Conservation (phyloP, 2,113 vertebrate genomes). For the Vanacampus margaritifer region DNA sequence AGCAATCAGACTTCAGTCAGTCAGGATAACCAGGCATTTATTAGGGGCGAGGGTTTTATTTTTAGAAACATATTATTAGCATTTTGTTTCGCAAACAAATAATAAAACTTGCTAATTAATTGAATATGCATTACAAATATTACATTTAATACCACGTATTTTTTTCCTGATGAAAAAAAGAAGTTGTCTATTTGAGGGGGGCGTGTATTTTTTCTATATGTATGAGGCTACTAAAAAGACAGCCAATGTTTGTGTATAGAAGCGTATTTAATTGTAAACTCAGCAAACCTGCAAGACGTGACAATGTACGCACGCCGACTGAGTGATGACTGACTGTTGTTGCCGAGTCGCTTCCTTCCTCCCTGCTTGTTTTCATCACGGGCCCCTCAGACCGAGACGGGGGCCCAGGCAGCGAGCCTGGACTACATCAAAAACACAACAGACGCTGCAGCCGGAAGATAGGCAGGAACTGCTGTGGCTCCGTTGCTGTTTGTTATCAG, state of each 20-base stretch:
- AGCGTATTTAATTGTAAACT: background rate
- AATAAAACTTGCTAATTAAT: no score
- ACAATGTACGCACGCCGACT: conserved; percentile 19
- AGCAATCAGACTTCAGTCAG: no score
- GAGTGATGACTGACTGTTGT: conserved; percentile 51
- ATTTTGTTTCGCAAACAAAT: no score
- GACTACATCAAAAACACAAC: conserved; percentile 58
- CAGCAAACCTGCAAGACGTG: background rate
- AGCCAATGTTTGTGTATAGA: no score
- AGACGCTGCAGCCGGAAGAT: conserved; percentile 61
- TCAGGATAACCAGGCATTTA: no score
- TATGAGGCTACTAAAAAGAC: no score
- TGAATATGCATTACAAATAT: background rate
- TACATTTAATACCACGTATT: background rate
- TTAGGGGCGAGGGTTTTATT: no score
- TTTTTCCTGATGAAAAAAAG: no score
- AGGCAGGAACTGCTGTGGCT: conserved; percentile 55
- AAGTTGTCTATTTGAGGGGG: no score
- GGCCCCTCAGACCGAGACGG: conserved; percentile 38
- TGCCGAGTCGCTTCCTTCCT: conserved; percentile 60
- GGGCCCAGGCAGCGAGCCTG: conserved; percentile 41
- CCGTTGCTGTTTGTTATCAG: conserved; percentile 52
- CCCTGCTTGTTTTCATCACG: conserved; percentile 36
- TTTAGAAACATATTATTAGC: background rate
- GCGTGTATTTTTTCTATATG: no score